Evolutionary conservation across 2,113 vertebrate genomes (phyloP).

Genomic region (Oryctolagus cuniculus): mOryCun1.1 NC_091435.1:63309501-63310000

Average conservation of each 20-base stretch:
- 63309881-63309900: background rate
- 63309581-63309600: background rate
- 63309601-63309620: background rate
- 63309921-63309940: background rate
- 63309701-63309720: background rate
- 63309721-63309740: slow-evolving; percentile 25
- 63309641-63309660: background rate
- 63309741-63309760: background rate
- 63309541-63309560: slow-evolving; percentile 49
- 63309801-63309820: background rate
- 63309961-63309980: slow-evolving; percentile 7
- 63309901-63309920: background rate
- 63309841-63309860: slow-evolving; percentile 38
- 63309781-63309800: slow-evolving; percentile 58
- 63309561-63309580: background rate
- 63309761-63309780: slow-evolving; percentile 35
- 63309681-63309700: background rate
- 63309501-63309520: slow-evolving; percentile 36
- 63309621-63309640: background rate
- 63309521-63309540: slow-evolving; percentile 38
- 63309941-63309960: background rate
- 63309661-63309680: background rate
- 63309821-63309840: slow-evolving; percentile 38
- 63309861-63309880: background rate
- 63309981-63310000: background rate